Evolutionary conservation across 2,797 vertebrate species (phyloP), one percentile per base, ranked within the genome.

Genomic region (Gastrophryne carolinensis): DNA sequence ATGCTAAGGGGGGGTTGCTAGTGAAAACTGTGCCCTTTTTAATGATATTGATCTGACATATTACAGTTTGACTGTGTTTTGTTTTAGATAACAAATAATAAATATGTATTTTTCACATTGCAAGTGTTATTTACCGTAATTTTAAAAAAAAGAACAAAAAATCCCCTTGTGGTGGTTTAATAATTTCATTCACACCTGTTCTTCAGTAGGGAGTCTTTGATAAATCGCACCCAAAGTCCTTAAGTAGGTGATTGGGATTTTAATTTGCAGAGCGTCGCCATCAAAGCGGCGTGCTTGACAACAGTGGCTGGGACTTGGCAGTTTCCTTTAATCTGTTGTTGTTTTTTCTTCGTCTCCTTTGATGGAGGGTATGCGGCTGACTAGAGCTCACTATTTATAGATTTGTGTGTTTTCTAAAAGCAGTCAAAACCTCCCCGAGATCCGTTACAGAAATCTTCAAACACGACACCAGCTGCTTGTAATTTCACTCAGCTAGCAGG

Each of bases 351-450:
- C 17, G 60, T 64, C 64, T 29, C 52, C 32, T 78, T 78, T 78
- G 68, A 78, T 72, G 67, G 61, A 65, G 62, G 72, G 24, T 32
- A 62, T 72, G 39, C 65, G 39, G 61, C 58, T 72, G 68, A 66
- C 53, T 78, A 72, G 49, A 0, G 0, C 29, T 79, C 54, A 6
- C 54, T 54, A 27, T 27, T 82, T 80, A 56, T 65, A 27, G 60
- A 65, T 82, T 69, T 81, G 76, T 83, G 47, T 81, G 83, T 84
- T 75, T 80, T 72, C 62, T 83, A 78, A 81, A 82, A 80, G 81
- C 72, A 84, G 80, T 66, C 85, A 81, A 83, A 4, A 83, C 79
- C 81, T 86, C 72, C 11, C 81, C 83, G 84, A 84, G 61, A 84
- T 84, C 64, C 41, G 72, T 71, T 86, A 78, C 79, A 50, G 53